Base-by-base conservation (phyloP, 1,140 invertebrate species). In the Zaprionus vittiger region DNA sequence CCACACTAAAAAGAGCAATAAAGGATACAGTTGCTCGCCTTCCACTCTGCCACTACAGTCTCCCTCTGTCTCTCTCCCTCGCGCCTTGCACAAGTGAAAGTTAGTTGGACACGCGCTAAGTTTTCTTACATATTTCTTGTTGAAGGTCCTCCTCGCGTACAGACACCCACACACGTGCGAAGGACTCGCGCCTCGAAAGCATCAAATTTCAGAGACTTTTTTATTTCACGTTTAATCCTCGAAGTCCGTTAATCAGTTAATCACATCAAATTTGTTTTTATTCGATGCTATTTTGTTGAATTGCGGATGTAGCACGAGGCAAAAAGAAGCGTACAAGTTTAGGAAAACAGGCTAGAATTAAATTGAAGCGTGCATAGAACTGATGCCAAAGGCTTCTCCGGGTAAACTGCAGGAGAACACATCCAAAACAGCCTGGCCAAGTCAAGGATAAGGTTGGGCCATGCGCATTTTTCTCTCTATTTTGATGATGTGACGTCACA, bases 81-180 rank as follows among this genome's bases (percentile, higher is more conserved):
- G 49, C 70, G 38, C n/a, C 41, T 17, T 81, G 73, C 72, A 70
- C 57, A 86, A 87, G 83, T 77, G 69, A 78, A 73, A 83, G 79
- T 73, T 65, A 81, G 83, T 83, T 86, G 83, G 73, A 83, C 83
- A 72, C 73, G 73, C 77, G 80, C 67, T 83, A 69, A 89, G 84
- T 73, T 89, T 89, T 69, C 79, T 83, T 89, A 89, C 59, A 74
- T 70, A 74, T 87, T 83, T 75, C 71, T 69, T 69, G 64, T 57
- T 76, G 84, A 87, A 87, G 84, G 84, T 89, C 84, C 65, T 84
- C 84, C 65, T 67, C 47, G 71, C 72, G 49, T 66, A 75, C 17
- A 62, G 44, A 73, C 26, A 52, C 26, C 14, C n/a, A 57, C 52
- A 57, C 68, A 38, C 41, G 28, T 62, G 22, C 22, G 64, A 65